phyloP scores from a whole-genome alignment of 2,888 invertebrate species.

The Diploptera punctata region DNA sequence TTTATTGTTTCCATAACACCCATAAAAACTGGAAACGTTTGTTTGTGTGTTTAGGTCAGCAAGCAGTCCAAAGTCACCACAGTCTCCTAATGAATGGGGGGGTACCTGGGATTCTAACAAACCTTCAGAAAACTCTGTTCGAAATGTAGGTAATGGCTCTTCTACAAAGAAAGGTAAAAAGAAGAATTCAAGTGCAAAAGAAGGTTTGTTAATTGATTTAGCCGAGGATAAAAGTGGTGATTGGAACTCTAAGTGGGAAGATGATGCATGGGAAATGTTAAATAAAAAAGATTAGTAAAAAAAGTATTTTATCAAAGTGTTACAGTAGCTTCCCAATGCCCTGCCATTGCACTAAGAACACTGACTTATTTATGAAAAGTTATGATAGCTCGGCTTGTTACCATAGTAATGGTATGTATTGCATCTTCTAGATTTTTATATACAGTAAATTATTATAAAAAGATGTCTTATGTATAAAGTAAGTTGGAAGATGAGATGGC shows the following conservation, averaged over 20 bases:
- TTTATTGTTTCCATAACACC: too few species aligned
- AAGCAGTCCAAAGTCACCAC: slow-evolving; percentile 26
- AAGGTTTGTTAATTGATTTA: slow-evolving; percentile 47
- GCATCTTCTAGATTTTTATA: too few species aligned
- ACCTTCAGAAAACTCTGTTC: slow-evolving; percentile 12
- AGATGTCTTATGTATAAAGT: too few species aligned
- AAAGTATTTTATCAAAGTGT: neutral
- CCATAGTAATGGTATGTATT: too few species aligned
- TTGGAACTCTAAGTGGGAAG: slow-evolving; percentile 60
- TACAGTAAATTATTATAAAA: too few species aligned
- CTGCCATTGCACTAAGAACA: slow-evolving; percentile 5
- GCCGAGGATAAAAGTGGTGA: slow-evolving; percentile 44
- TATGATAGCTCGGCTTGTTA: too few species aligned
- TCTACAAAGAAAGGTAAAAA: slow-evolving; percentile 34
- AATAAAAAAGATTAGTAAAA: slow-evolving; percentile 55
- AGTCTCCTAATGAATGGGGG: slow-evolving; percentile 36
- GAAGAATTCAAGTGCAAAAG: slow-evolving; percentile 49
- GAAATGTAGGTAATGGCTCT: neutral
- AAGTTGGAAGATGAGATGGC: too few species aligned
- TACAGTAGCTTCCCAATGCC: neutral
- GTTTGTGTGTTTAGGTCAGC: slow-evolving; percentile 6
- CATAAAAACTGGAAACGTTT: too few species aligned
- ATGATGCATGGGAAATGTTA: slow-evolving; percentile 66
- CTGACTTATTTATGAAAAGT: too few species aligned
- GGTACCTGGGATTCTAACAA: slow-evolving; percentile 35